Evolutionary conservation across 2,888 invertebrate species (phyloP).

Genomic region (Ochropleura leucogaster): DNA sequence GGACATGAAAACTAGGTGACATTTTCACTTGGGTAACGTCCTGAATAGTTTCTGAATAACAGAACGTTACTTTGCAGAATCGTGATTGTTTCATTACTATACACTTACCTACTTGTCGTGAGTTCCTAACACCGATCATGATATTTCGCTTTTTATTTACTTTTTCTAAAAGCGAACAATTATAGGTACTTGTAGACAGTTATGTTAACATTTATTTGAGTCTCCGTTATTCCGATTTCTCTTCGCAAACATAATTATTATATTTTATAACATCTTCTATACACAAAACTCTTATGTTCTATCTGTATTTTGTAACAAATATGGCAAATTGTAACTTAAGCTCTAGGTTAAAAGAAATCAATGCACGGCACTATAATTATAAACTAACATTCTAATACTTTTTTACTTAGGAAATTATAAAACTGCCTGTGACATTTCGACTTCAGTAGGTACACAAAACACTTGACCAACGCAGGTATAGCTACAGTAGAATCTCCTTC

Average conservation of each 20-base stretch:
- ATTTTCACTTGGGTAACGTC: conserved; percentile 25
- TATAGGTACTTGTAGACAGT: conserved; percentile 33
- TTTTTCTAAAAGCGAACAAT: conserved; percentile 37
- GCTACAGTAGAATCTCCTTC: not conserved
- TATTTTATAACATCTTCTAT: conserved; percentile 24
- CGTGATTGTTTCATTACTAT: conserved; percentile 59
- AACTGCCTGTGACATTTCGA: not conserved
- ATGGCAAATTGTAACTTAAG: conserved; percentile 33
- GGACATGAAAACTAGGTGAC: conserved; percentile 40
- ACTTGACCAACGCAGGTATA: not conserved
- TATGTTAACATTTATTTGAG: conserved; percentile 53
- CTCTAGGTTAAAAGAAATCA: conserved; percentile 24
- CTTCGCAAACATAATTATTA: conserved; percentile 25
- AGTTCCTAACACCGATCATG: conserved; percentile 60
- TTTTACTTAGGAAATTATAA: conserved; percentile 7
- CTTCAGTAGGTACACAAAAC: not conserved
- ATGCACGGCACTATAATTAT: conserved; percentile 25
- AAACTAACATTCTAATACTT: conserved; percentile 33
- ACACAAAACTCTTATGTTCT: conserved; percentile 14
- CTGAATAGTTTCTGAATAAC: conserved; percentile 30
- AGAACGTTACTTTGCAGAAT: conserved; percentile 34
- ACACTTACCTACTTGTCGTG: conserved; percentile 20
- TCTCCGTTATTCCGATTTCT: conserved; percentile 43
- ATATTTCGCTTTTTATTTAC: conserved; percentile 44
- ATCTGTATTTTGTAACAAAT: conserved; percentile 3